Base-by-base conservation (phyloP, 1,140 invertebrate genomes). In the Caenorhabditis remanei region DNA sequence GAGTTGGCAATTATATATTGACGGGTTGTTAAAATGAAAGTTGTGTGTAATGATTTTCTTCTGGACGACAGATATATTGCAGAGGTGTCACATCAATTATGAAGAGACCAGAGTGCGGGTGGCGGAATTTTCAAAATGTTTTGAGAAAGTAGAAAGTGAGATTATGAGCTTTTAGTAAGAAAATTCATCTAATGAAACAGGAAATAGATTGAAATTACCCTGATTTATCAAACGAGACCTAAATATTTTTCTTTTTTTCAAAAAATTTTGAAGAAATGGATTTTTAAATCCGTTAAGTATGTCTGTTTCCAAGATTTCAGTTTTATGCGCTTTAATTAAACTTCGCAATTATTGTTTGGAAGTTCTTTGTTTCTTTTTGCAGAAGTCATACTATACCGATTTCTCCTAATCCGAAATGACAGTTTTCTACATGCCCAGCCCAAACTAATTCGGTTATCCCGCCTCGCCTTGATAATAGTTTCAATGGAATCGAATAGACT, bases 41-140 rank as follows among this genome's bases (percentile, higher is more conserved):
- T 43, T 19, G 2, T 11, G 41, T 71, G 65, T 71, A 19, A 32
- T 19, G 11, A 14, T 63, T 40, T 32, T 7, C 32, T 7, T 24
- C 6, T 14, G 6, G 19, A 58, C 6, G 32, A 7, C 5, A 19
- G 7, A 46, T 6, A 19, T n/a, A 24, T 79, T 32, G n/a, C 71
- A 50, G n/a, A 79, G 71, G 71, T 79, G 43, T 79, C 46, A 79
- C 71, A 79, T 79, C n/a, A 79, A 50, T 79, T 50, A 79, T 79
- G 71, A 79, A 9, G 24, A 14, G 43, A 71, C 32, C 32, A 65
- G 32, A 32, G 16, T 19, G 21, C n/a, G 61, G 61, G 21, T 9
- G 21, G 24, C 21, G 8, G 61, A 8, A 8, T 13, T 24, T 63
- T 11, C 21, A 32, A 32, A 24, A 5, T 63, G 19, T 32, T 32